phyloP scores from a whole-genome alignment of 2,797 vertebrate genomes.

The Lithobates sylvaticus region DNA sequence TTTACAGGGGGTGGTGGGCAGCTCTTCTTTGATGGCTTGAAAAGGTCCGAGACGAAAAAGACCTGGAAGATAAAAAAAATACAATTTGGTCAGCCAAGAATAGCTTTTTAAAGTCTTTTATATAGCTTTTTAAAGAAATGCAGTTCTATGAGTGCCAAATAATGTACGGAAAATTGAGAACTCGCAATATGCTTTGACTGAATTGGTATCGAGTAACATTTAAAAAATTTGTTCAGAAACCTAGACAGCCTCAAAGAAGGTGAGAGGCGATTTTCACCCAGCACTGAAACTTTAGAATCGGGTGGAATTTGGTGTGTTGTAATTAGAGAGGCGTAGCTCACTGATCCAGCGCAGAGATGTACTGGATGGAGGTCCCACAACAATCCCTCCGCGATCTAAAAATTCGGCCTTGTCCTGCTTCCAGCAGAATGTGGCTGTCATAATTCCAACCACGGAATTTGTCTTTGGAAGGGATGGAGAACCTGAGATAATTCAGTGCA shows the following conservation, averaged over 20 bases:
- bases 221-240: not conserved
- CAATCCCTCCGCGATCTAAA: not conserved
- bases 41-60: slow-evolving; percentile 96
- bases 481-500: not conserved
- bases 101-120: not conserved
- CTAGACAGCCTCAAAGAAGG: not conserved
- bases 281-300: not conserved
- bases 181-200: not conserved
- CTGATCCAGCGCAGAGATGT: not conserved
- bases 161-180: not conserved
- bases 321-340: not conserved
- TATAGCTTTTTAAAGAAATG: not conserved
- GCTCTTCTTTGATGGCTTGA: slow-evolving; percentile 86
- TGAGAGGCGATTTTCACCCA: not conserved
- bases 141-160: not conserved
- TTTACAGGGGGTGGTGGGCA: slow-evolving; percentile 88
- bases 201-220: not conserved
- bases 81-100: not conserved
- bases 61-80: slow-evolving; percentile 77
- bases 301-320: not conserved
- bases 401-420: not conserved
- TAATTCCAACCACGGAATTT: not conserved
- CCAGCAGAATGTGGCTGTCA: not conserved
- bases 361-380: not conserved
- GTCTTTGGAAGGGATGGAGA: not conserved